Conservation (phyloP, 1,140 invertebrate genomes). For the Hypsibius dujardini region DNA sequence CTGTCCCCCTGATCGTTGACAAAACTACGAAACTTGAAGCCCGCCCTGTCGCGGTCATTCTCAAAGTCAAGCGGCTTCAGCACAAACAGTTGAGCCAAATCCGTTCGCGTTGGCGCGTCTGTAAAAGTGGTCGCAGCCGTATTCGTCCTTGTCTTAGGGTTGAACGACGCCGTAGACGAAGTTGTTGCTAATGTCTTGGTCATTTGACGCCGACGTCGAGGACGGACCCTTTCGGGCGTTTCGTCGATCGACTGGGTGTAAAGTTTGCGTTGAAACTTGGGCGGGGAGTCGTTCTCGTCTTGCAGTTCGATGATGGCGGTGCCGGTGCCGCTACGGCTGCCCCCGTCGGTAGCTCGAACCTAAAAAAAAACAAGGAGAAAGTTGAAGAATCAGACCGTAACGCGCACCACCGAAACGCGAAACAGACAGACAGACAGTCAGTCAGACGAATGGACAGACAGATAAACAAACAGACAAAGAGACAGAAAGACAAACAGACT, state of each 20-base stretch:
- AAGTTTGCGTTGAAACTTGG: slow-evolving; percentile 13
- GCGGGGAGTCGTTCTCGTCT: slow-evolving; percentile 25
- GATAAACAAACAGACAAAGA: too few species aligned
- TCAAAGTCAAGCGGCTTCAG: slow-evolving; percentile 81
- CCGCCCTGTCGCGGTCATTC: slow-evolving; percentile 72
- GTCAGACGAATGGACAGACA: too few species aligned
- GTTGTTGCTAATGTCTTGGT: slow-evolving; percentile 76
- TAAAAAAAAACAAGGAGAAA: too few species aligned
- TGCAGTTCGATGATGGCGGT: slow-evolving; percentile 11
- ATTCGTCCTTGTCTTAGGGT: background rate
- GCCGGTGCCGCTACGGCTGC: slow-evolving; percentile 57
- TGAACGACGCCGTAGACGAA: slow-evolving; percentile 51
- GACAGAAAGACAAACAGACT: too few species aligned
- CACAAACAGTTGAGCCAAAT: slow-evolving; percentile 78
- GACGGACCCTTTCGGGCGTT: slow-evolving; percentile 76
- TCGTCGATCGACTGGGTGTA: slow-evolving; percentile 48
- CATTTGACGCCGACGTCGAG: slow-evolving; percentile 80
- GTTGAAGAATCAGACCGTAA: too few species aligned
- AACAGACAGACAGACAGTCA: too few species aligned
- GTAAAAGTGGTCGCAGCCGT: slow-evolving; percentile 16
- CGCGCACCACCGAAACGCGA: too few species aligned
- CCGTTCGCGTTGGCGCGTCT: slow-evolving; percentile 91
- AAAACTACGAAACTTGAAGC: slow-evolving; percentile 77
- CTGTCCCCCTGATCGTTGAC: slow-evolving; percentile 47
- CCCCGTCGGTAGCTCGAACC: slow-evolving; percentile 71